phyloP scores from a whole-genome alignment of 2,888 invertebrate genomes.

The Ichneumoninae sp. region DNA sequence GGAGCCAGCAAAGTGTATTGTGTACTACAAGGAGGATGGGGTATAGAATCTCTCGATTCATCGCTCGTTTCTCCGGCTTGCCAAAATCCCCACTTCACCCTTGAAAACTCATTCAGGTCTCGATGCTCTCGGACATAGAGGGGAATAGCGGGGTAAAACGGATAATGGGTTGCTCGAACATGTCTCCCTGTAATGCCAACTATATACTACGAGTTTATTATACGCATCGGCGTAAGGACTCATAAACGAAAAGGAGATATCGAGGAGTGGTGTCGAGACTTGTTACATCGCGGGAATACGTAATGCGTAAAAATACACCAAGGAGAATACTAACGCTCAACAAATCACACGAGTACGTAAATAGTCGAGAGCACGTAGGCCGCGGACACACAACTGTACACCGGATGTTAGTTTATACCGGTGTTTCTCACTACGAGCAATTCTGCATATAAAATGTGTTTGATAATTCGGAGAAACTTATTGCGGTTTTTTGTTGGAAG shows the following conservation, averaged over 20 bases:
- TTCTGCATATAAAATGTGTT: slow-evolving; percentile 9
- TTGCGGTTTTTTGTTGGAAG: background rate
- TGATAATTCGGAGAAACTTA: slow-evolving; percentile 10
- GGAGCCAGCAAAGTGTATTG: slow-evolving; percentile 50
- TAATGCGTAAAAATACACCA: slow-evolving; percentile 68
- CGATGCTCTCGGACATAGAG: slow-evolving; percentile 43
- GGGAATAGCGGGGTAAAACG: background rate
- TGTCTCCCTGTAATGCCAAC: background rate
- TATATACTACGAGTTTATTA: background rate
- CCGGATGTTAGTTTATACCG: slow-evolving; percentile 30
- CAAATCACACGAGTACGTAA: slow-evolving; percentile 67
- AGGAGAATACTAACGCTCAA: slow-evolving; percentile 64
- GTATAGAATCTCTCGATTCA: slow-evolving; percentile 51
- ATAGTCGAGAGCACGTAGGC: slow-evolving; percentile 56
- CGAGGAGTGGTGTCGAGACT: slow-evolving; percentile 35
- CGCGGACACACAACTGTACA: slow-evolving; percentile 6
- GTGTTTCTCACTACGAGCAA: slow-evolving; percentile 2
- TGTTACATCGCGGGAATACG: slow-evolving; percentile 68
- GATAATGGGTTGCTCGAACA: background rate
- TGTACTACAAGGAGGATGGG: slow-evolving; percentile 7
- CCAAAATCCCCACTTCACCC: slow-evolving; percentile 61
- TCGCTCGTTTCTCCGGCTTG: slow-evolving; percentile 49
- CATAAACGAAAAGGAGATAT: background rate
- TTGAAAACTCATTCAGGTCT: slow-evolving; percentile 68
- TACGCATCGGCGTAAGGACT: background rate